A percentile compares a stretch with the other conserved stretches of the same genome.
These are phyloP conservation scores for Chironomus tepperi DNA, from an alignment of 1,140 invertebrate genomes.

Conservation along the genomic window DNA sequence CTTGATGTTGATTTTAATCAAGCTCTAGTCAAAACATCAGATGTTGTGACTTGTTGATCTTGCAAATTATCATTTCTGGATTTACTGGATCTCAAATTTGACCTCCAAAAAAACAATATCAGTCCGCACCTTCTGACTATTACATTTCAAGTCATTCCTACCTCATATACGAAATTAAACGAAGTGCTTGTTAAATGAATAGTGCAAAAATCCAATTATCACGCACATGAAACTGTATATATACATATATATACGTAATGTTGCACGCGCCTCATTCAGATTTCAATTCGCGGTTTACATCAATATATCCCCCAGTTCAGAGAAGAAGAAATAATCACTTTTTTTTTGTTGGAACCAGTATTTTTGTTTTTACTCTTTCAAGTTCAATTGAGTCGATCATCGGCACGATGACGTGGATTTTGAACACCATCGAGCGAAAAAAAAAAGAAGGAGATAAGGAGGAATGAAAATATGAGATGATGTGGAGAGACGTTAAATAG, in stretches of 20 bases:
- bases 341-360: conserved; percentile 7
- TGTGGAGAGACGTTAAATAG: conserved; percentile 18
- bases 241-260: not conserved
- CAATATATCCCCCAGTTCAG: not conserved
- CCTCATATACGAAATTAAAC: too few species aligned
- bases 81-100: too few species aligned
- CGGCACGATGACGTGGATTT: not conserved
- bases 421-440: not conserved
- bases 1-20: not conserved
- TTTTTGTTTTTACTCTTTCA: not conserved
- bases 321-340: not conserved
- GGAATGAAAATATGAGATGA: conserved; percentile 6
- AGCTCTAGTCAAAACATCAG: not conserved
- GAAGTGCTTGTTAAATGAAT: not conserved
- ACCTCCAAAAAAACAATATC: too few species aligned
- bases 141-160: too few species aligned
- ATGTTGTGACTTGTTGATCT: too few species aligned
- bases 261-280: not conserved
- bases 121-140: too few species aligned
- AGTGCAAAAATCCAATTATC: conserved; percentile 10
- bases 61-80: too few species aligned
- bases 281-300: not conserved
- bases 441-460: not conserved
- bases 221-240: not conserved
- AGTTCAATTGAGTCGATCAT: not conserved